These are phyloP conservation scores for Podargus strigoides DNA, from an alignment of 2,797 vertebrate species.

Conservation along the genomic window DNA sequence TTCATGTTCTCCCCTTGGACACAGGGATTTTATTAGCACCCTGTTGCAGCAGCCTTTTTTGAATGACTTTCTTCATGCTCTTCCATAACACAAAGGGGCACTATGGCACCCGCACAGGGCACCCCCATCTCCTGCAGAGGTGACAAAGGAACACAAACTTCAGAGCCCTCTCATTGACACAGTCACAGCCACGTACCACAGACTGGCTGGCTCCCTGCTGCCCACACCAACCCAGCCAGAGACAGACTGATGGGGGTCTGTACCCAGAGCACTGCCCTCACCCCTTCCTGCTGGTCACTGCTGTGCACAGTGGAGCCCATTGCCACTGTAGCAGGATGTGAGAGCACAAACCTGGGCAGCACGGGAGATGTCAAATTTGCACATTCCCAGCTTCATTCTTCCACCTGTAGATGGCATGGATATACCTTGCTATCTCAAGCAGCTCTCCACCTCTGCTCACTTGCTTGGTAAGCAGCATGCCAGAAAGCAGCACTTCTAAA, in stretches of 20 bases:
- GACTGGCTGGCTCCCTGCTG: neutral
- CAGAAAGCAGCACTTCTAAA: neutral
- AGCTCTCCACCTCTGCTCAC: neutral
- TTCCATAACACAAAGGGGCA: rapidly evolving
- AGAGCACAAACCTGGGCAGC: neutral
- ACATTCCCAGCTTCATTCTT: neutral
- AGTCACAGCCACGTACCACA: neutral
- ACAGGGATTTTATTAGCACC: neutral
- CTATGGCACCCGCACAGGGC: rapidly evolving
- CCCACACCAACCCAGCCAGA: neutral
- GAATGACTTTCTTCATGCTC: neutral
- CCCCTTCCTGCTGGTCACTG: neutral
- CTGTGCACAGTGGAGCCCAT: neutral
- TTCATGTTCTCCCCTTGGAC: neutral
- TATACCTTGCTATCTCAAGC: conserved; percentile 10
- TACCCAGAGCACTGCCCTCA: neutral
- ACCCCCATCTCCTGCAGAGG: neutral
- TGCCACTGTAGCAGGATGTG: rapidly evolving
- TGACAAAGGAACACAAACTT: neutral
- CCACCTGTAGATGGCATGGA: conserved; percentile 53
- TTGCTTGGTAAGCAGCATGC: neutral
- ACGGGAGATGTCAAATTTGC: neutral
- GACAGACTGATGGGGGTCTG: neutral
- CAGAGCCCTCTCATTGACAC: neutral
- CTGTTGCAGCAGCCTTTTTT: neutral